phyloP scores from a whole-genome alignment of 1,140 invertebrate genomes.

The Heliconius hermathena region DNA sequence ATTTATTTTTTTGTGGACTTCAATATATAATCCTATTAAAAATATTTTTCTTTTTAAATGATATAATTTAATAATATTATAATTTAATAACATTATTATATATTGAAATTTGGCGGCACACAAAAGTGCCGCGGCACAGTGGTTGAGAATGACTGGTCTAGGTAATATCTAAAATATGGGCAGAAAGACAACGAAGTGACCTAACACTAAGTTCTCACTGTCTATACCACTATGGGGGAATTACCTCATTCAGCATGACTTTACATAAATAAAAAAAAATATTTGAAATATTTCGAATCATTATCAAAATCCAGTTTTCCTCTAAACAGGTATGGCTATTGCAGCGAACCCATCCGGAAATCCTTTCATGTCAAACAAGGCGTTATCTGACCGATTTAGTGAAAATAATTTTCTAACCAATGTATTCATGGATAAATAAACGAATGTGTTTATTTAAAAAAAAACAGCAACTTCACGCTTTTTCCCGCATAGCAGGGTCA shows the following conservation, averaged over 20 bases:
- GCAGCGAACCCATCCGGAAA: not conserved
- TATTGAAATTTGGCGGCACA: no score
- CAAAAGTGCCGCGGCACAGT: no score
- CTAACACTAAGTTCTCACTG: not conserved
- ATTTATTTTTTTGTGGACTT: no score
- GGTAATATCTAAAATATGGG: not conserved
- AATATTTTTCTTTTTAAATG: no score
- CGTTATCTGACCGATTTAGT: not conserved
- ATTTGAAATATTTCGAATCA: not conserved
- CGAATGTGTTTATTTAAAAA: not conserved
- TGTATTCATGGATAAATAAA: not conserved
- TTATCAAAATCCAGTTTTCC: not conserved
- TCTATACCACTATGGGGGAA: not conserved
- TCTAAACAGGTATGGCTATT: not conserved
- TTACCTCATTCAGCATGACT: not conserved
- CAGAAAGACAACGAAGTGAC: not conserved
- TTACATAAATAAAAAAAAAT: not conserved
- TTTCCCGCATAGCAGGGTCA: no score
- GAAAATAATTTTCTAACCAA: not conserved
- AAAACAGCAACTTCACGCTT: not conserved
- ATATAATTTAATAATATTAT: no score
- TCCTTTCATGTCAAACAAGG: slow-evolving; percentile 3
- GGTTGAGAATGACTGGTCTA: no score
- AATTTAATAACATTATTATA: no score
- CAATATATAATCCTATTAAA: no score